phyloP scores from a whole-genome alignment of 2,888 invertebrate species.

The Spatulosminthurus flaviceps region DNA sequence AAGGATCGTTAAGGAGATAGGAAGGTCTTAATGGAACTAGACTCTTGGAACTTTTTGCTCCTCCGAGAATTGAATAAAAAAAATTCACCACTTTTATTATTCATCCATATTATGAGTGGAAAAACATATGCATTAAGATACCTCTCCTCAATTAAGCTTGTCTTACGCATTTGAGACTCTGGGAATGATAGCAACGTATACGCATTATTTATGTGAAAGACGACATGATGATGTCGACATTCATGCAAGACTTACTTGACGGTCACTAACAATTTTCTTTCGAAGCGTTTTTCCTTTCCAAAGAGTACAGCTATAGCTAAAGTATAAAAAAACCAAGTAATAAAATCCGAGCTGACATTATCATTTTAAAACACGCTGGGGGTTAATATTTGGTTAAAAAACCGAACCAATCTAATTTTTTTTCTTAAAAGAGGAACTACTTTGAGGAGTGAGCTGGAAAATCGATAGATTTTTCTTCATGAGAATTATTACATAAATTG shows the following conservation, averaged over 20 bases:
- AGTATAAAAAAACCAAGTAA: background rate
- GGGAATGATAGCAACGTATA: background rate
- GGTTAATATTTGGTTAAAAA: slow-evolving; percentile 1
- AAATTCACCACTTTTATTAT: too few relatives aligned
- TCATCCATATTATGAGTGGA: too few relatives aligned
- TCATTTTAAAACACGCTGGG: slow-evolving; percentile 2
- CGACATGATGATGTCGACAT: background rate
- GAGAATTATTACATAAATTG: slow-evolving; percentile 3
- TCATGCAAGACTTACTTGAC: background rate
- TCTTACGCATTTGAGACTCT: too few relatives aligned
- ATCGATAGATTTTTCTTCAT: background rate
- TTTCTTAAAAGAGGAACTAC: too few relatives aligned
- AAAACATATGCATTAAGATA: too few relatives aligned
- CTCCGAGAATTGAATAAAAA: too few relatives aligned
- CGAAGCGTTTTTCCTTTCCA: background rate
- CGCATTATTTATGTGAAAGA: background rate
- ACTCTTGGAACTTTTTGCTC: too few relatives aligned
- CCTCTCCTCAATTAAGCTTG: too few relatives aligned
- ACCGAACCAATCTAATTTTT: background rate
- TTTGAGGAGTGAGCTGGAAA: too few relatives aligned
- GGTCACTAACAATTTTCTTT: background rate
- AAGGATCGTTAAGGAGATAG: too few relatives aligned
- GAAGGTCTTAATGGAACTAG: too few relatives aligned
- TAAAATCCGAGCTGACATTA: slow-evolving; percentile 9
- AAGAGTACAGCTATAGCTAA: too few relatives aligned